These are phyloP conservation scores for Cenopis cana DNA, from an alignment of 2,888 invertebrate species.

Conservation along the genomic window DNA sequence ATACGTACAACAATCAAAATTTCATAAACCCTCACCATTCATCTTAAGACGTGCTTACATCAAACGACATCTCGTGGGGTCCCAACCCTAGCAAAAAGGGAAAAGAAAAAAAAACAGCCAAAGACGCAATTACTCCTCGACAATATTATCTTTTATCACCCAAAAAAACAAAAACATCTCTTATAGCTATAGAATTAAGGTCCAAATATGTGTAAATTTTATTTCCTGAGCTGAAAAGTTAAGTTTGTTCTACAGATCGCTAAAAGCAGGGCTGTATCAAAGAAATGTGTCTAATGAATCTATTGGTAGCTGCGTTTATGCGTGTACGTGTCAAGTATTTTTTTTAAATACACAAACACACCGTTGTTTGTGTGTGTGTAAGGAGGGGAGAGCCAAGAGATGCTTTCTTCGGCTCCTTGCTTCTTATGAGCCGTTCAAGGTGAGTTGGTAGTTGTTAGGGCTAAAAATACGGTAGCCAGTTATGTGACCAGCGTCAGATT, in stretches of 20 bases:
- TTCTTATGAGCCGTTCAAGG: slow-evolving; percentile 69
- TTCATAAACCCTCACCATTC: slow-evolving; percentile 47
- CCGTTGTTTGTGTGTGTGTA: slow-evolving; percentile 55
- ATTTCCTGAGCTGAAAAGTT: slow-evolving; percentile 48
- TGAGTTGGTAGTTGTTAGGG: slow-evolving; percentile 58
- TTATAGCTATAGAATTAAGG: slow-evolving; percentile 49
- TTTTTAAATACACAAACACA: slow-evolving; percentile 70
- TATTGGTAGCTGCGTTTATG: slow-evolving; percentile 78
- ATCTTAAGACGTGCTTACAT: slow-evolving; percentile 56
- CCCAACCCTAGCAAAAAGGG: slow-evolving; percentile 64
- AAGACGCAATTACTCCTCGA: slow-evolving; percentile 80
- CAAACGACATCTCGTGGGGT: slow-evolving; percentile 58
- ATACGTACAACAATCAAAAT: slow-evolving; percentile 46
- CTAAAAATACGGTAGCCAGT: neutral
- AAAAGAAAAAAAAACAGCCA: slow-evolving; percentile 68
- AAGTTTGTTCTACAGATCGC: slow-evolving; percentile 62
- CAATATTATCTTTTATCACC: slow-evolving; percentile 54
- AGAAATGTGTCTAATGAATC: slow-evolving; percentile 84
- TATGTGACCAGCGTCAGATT: too few relatives aligned
- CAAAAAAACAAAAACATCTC: slow-evolving; percentile 30
- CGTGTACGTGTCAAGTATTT: slow-evolving; percentile 72
- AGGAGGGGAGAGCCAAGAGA: slow-evolving; percentile 81
- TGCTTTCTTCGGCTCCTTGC: slow-evolving; percentile 81
- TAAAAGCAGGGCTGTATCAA: slow-evolving; percentile 81
- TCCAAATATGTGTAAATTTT: slow-evolving; percentile 52